Base-by-base conservation (phyloP, 2,888 invertebrate species). In the Crioceris asparagi region DNA sequence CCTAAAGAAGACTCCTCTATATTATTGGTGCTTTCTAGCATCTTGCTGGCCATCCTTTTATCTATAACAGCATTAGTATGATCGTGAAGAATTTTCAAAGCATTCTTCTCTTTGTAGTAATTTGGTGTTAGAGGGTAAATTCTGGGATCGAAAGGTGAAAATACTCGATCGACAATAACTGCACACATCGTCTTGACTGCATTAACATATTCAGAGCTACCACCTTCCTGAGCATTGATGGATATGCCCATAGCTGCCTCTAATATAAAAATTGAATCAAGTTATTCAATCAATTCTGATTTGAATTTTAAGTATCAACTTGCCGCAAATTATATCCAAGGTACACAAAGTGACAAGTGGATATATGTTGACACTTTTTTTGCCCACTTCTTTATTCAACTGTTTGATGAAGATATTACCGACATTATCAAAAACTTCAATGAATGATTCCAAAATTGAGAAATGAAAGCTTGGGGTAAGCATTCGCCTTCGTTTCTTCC, bases 401-500 rank as follows among this genome's bases (percentile, higher is more conserved):
- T 75, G 74, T 2, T 71, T 56, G 1, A 74, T 59, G 37, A 85
- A 64, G 14, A 75, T 63, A 29, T 64, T 60, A 16, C 72, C 67
- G 41, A 79, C 77, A 39, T 71, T 71, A 49, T 80, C 73, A 54
- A 85, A 83, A 0, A 80, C 71, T 4, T 75, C 74, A 4, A 81
- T 58, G 58, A 82, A 84, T 49, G 79, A 74, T 53, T 81, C 77
- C 36, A 85, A 60, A 41, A 84, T 82, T 53, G 77, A 77, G 55
- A 83, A 84, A 59, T 85, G 85, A 60, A 83, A 85, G 0, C 83
- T 73, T 1, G 84, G 83, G 1, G 84, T 84, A 32, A 85, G 62
- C 44, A 84, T 71, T 56, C 79, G 80, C 15, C 85, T 69, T 43
- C 79, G 72, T 1, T 61, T 62, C 47, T 69, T 72, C 85, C 85